Evolutionary conservation across 2,797 vertebrate genomes (phyloP), one percentile per base, ranked within the genome.

Genomic region (Hipposideros larvatus): DNA sequence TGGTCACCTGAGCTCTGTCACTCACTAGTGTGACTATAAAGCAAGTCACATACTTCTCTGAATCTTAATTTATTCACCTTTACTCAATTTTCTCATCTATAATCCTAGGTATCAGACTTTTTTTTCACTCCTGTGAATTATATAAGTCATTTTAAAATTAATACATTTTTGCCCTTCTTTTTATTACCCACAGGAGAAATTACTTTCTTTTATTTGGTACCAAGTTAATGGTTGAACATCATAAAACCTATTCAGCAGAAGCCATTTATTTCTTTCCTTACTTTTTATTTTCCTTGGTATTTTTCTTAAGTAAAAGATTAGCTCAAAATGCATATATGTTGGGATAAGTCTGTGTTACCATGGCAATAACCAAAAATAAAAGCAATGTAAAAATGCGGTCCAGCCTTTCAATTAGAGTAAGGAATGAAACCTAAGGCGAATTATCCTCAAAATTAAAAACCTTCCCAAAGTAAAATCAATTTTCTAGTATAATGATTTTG

Each of bases 301-400:
- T 85, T 90, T 94, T 90, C 1, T n/a, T 85, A 95, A 96, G 77
- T 96, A 96, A 98, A 80, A 91, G 94, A 96, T 97, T 96, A 97
- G 31, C 16, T 96, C 83, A 97, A 98, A 61, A 87, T 96, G 57
- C 46, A 84, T 97, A 70, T 95, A 96, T 93, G 94, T 96, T 94
- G 87, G 65, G 87, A 96, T 94, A 96, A 94, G 85, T 96, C 96
- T 78, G 22, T 37, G 97, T 98, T 98, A 96, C 95, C 97, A 98
- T 98, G 96, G 88, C 43, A 97, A 98, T 97, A 80, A 84, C 61
- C 61, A 98, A 89, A 97, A 98, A 97, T 95, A 97, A 98, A 97
- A 88, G 82, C 90, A 78, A 10, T 57, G 21, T 95, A 88, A 96
- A 97, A 96, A 73, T 59, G 61, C 63, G 70, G 24, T 4, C 0